Percentiles rank a stretch among this genome's conserved stretches.
Conservation (phyloP, 2,888 invertebrate species). For the Apotomis betuletana region DNA sequence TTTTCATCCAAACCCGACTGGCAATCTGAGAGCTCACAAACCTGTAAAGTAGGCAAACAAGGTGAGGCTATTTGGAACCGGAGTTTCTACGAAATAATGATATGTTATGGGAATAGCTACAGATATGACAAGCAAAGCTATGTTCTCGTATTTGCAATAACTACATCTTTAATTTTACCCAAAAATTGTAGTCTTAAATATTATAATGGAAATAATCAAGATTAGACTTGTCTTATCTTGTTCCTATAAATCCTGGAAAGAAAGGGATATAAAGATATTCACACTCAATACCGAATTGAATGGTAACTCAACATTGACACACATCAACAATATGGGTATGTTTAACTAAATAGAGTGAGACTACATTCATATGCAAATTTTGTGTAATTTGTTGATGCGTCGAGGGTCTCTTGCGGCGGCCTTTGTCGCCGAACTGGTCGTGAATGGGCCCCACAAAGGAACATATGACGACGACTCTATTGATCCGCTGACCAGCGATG, state of each 20-base stretch:
- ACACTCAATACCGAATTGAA: constrained; percentile 35
- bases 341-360: constrained; percentile 67
- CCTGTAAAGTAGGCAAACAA: no score
- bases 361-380: constrained; percentile 76
- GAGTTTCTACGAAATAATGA: no score
- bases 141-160: no score
- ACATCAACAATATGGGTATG: constrained; percentile 65
- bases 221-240: constrained; percentile 15
- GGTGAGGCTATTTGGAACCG: no score
- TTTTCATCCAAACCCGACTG: no score
- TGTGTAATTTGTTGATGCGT: constrained; percentile 82
- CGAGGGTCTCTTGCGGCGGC: constrained; percentile 81
- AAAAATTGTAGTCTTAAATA: no score
- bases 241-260: constrained; percentile 17
- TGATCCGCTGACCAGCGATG: constrained; percentile 62
- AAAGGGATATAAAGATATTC: constrained; percentile 23
- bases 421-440: constrained; percentile 75
- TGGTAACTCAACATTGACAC: constrained; percentile 67
- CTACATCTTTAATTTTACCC: no score
- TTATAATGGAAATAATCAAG: neutral
- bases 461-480: constrained; percentile 78
- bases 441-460: constrained; percentile 64
- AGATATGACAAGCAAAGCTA: no score
- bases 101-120: no score
- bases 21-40: no score